phyloP scores from a whole-genome alignment of 2,888 invertebrate species.

The Elysia crispata region DNA sequence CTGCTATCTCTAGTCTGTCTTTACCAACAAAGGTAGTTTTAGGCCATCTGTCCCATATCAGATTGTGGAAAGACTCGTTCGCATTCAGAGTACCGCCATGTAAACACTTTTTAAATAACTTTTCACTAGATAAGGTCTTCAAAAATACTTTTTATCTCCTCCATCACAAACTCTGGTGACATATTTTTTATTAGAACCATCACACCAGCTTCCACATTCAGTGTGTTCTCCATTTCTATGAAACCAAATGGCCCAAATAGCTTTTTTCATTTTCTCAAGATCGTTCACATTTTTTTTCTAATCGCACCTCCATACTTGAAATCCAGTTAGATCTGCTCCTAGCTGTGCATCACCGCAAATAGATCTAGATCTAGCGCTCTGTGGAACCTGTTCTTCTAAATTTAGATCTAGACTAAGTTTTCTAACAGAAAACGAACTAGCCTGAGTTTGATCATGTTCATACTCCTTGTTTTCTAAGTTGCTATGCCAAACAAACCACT shows the following conservation, averaged over 20 bases:
- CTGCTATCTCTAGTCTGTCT: too few species aligned
- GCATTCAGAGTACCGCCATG: constrained; percentile 20
- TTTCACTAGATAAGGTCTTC: not conserved
- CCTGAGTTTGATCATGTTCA: too few species aligned
- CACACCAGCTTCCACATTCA: constrained; percentile 34
- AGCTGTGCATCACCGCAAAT: too few species aligned
- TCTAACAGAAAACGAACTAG: too few species aligned
- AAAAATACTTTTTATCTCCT: constrained; percentile 3
- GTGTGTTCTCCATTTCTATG: constrained; percentile 14
- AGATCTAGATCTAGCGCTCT: too few species aligned
- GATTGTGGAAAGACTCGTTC: constrained; percentile 25
- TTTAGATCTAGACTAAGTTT: too few species aligned
- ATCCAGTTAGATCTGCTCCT: too few species aligned
- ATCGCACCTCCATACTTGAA: constrained; percentile 36
- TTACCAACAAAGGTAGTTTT: too few species aligned
- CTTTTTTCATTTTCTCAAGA: not conserved
- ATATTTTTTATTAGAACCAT: constrained; percentile 3
- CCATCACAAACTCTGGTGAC: not conserved
- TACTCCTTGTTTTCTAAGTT: too few species aligned
- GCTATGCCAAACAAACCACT: too few species aligned
- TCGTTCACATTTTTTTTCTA: constrained; percentile 25
- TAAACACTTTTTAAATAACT: not conserved
- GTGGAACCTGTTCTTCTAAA: too few species aligned
- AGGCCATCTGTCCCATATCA: too few species aligned
- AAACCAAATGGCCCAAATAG: constrained; percentile 40